Evolutionary conservation across 2,113 vertebrate species (phyloP), one percentile per base, ranked within the genome.

Genomic region (Pitta sordida): DNA sequence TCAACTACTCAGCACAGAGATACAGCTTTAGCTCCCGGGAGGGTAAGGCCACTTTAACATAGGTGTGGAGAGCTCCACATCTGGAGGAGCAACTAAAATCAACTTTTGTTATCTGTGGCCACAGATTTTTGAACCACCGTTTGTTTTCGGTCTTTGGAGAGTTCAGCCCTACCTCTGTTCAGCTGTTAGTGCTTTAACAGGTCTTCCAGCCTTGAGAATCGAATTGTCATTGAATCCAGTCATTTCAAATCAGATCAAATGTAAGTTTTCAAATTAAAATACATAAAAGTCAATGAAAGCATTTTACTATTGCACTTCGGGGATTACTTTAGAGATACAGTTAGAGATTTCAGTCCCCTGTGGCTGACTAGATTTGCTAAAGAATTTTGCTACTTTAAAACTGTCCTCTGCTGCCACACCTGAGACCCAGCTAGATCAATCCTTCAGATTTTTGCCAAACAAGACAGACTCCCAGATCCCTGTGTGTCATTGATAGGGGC

Each of bases 181-280:
- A 65, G 70, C 53, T 87, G 34, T 56, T 64, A 76, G 49, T 52
- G 26, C 41, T 91, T 64, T 76, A 58, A 85, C 5, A 26, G 70
- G 37, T 55, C 52, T 91, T 36, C 36, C 43, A 91, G 51, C 55
- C 55, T 27, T 19, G 49, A 37, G 49, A 92, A 88, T 86, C 36
- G 60, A 91, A 79, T 78, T 75, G 19, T 68, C n/a, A 83, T 86
- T 58, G 80, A 95, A 84, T 79, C 10, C 44, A 79, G 62, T 93
- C 1, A n/a, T 89, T 81, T 92, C 86, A 93, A 89, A 92, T 84
- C 36, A 93, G 83, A 75, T 75, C 48, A 81, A 70, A 32, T 6
- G 6, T 53, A 68, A 56, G 6, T 82, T 69, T 86, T 91, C 53
- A 81, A 75, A 92, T 76, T 78, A 79, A 88, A 84, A 81, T 75